Evolutionary conservation across 2,113 vertebrate species (phyloP).

Genomic region (Meles meles): DNA sequence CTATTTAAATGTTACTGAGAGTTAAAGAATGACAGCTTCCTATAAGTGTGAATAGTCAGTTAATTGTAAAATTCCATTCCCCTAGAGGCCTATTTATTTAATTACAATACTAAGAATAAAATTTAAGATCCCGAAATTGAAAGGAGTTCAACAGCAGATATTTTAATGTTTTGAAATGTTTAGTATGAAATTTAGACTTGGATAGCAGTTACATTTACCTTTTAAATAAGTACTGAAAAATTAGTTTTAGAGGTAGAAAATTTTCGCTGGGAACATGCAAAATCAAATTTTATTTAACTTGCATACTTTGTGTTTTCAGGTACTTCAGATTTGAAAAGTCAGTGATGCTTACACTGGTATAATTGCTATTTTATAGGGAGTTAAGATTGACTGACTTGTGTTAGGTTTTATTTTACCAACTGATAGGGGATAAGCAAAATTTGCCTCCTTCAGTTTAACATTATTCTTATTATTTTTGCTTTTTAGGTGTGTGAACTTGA

Average conservation of each 20-base stretch:
- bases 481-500: slow-evolving; percentile 92
- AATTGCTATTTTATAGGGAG: not conserved
- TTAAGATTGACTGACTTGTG: not conserved
- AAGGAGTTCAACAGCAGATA: not conserved
- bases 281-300: not conserved
- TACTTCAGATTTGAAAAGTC: slow-evolving; percentile 4
- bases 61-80: not conserved
- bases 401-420: not conserved
- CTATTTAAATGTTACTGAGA: not conserved
- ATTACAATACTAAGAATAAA: not conserved
- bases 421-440: not conserved
- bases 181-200: slow-evolving; percentile 7
- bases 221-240: not conserved
- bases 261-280: not conserved
- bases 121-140: not conserved
- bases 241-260: not conserved
- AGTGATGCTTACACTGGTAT: not conserved
- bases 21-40: not conserved
- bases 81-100: not conserved
- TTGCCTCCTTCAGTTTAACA: not conserved
- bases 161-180: not conserved
- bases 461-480: not conserved
- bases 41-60: not conserved
- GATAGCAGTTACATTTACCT: not conserved
- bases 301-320: not conserved